Conservation (phyloP, 2,797 vertebrate genomes). For the Enteromius trimaculatus region DNA sequence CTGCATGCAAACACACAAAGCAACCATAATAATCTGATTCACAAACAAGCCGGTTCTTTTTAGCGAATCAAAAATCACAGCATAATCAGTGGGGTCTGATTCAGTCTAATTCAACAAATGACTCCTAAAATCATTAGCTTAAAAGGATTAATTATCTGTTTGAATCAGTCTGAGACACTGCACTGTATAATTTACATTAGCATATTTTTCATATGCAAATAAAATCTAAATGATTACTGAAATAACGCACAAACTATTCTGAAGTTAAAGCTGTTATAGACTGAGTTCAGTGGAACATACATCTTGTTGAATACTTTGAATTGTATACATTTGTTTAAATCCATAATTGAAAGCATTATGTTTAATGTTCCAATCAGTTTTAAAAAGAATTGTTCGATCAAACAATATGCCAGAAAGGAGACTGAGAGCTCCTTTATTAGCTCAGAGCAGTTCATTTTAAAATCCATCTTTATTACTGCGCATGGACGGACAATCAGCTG, state of each 20-base stretch:
- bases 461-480: conserved; percentile 81
- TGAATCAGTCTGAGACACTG: neutral
- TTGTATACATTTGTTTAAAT: neutral
- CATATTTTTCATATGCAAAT: neutral
- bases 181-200: conserved; percentile 6
- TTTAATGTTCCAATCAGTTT: conserved; percentile 5
- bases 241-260: neutral
- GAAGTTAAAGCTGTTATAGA: neutral
- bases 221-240: neutral
- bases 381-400: conserved; percentile 40
- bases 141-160: neutral
- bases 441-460: conserved; percentile 71
- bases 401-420: conserved; percentile 70
- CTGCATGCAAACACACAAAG: neutral
- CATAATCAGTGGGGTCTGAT: neutral
- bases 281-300: neutral
- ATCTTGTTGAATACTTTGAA: neutral
- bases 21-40: neutral
- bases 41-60: neutral
- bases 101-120: neutral
- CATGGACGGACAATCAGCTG: conserved; percentile 70
- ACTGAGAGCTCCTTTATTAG: conserved; percentile 70
- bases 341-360: neutral
- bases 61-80: neutral
- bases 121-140: neutral